Conservation (phyloP, 2,888 invertebrate species). For the Nasonovia ribisnigri region DNA sequence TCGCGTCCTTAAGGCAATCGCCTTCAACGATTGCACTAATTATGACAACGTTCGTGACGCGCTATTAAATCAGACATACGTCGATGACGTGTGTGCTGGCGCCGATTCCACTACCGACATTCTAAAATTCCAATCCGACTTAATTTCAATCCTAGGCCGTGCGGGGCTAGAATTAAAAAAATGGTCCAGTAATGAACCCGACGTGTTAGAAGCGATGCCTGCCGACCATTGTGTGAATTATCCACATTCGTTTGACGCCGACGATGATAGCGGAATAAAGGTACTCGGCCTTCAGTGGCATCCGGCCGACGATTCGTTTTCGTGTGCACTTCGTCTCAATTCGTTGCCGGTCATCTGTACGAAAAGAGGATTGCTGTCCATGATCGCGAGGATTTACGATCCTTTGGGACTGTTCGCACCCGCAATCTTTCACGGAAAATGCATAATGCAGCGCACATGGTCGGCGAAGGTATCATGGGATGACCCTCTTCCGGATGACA, state of each 20-base stretch:
- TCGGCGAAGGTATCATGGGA: neutral
- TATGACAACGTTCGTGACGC: slow-evolving; percentile 66
- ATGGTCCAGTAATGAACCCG: neutral
- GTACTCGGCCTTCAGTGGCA: neutral
- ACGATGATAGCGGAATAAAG: neutral
- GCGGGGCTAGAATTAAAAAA: neutral
- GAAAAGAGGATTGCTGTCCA: neutral
- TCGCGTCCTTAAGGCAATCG: slow-evolving; percentile 67
- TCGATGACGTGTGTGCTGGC: slow-evolving; percentile 68
- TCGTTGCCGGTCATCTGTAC: neutral
- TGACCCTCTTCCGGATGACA: neutral
- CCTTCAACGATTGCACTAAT: slow-evolving; percentile 63
- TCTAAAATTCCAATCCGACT: slow-evolving; percentile 52
- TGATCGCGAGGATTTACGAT: neutral
- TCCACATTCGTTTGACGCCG: neutral
- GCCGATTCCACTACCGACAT: slow-evolving; percentile 66
- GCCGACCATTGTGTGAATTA: neutral
- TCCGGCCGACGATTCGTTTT: neutral
- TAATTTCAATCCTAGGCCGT: neutral
- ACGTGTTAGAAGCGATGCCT: neutral
- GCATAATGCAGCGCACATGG: slow-evolving; percentile 5
- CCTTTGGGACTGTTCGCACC: neutral
- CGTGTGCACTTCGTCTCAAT: neutral
- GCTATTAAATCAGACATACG: slow-evolving; percentile 67
- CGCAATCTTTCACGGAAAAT: neutral